Base-by-base conservation (phyloP, 2,888 invertebrate genomes). In the Temnothorax rugatulus region DNA sequence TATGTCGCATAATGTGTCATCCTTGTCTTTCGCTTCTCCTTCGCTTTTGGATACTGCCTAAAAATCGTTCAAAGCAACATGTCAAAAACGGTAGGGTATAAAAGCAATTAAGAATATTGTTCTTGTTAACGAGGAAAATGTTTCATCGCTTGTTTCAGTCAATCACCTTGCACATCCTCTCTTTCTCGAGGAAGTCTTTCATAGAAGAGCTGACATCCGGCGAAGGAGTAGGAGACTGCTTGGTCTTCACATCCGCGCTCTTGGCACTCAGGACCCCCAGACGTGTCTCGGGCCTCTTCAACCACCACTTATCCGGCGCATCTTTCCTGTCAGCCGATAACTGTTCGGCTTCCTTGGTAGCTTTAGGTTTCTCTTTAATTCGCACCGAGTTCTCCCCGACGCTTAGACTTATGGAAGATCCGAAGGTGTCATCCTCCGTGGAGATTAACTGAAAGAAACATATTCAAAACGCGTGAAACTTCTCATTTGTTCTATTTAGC, bases 181-280 rank as follows among this genome's bases (percentile, higher is more conserved):
- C 94, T 82, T 93, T 94, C 71, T 92, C 92, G 4, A 94, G 89
- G 89, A 94, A 94, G 44, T 94, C 94, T 84, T 92, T 93, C 92
- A 94, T 94, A 4, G 94, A 94, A 63, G 94, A 93, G 66, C 91
- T 94, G 69, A 91, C 87, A 38, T 94, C 93, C 7, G 93, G 91
- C 5, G 92, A 93, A 44, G 89, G 87, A 75, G 88, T 90, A 8
- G 90, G 88, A 5, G 89, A 86, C 9, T 83, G 75, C 64, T 88
- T 91, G 4, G 50, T 25, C 4, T 88, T 90, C 2, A 69, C 47
- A 18, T 91, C 92, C 47, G 47, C 21, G 0, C 76, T 63, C 86
- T 88, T 88, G 3, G 79, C 61, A 13, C 47, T 85, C 15, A 89
- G 71, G 25, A 88, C 7, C 25, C 92, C 92, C 7, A 93, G 59